Percentiles rank a stretch among this genome's conserved stretches.
Conservation (phyloP, 2,113 vertebrate genomes). For the Jaculus jaculus region DNA sequence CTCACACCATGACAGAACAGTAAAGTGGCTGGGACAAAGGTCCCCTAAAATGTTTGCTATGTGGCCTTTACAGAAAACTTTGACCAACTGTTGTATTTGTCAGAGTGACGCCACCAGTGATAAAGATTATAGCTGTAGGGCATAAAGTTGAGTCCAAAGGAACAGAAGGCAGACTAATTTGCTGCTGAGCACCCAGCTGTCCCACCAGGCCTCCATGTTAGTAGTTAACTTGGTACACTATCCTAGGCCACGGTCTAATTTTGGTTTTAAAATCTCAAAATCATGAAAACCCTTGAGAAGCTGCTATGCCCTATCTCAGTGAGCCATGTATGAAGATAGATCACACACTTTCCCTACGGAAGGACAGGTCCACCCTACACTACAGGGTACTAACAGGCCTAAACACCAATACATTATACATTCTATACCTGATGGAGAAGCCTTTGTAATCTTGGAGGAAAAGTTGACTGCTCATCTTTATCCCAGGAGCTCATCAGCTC, state of each 20-base stretch:
- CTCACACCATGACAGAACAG: neutral
- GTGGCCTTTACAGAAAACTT: neutral
- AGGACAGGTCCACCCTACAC: neutral
- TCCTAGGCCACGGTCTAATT: neutral
- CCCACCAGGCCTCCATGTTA: neutral
- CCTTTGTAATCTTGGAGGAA: neutral
- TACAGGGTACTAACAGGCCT: neutral
- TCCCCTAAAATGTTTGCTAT: neutral
- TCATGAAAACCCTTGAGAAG: neutral
- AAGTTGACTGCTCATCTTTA: neutral
- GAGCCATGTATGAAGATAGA: neutral
- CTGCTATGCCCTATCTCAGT: neutral
- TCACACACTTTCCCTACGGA: neutral
- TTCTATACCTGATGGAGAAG: neutral
- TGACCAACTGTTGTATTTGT: neutral
- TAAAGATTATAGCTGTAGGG: neutral
- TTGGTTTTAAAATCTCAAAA: constrained; percentile 18
- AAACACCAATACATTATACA: neutral
- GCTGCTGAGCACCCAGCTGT: neutral
- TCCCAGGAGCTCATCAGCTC: neutral
- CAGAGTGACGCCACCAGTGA: neutral
- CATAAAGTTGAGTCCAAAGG: neutral
- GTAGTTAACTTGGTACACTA: neutral
- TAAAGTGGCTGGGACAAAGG: neutral
- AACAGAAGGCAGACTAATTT: neutral